A percentile compares a stretch with the other conserved stretches of the same genome.
Evolutionary conservation across 2,113 vertebrate genomes (phyloP).

Genomic region (Leuciscus idus): DNA sequence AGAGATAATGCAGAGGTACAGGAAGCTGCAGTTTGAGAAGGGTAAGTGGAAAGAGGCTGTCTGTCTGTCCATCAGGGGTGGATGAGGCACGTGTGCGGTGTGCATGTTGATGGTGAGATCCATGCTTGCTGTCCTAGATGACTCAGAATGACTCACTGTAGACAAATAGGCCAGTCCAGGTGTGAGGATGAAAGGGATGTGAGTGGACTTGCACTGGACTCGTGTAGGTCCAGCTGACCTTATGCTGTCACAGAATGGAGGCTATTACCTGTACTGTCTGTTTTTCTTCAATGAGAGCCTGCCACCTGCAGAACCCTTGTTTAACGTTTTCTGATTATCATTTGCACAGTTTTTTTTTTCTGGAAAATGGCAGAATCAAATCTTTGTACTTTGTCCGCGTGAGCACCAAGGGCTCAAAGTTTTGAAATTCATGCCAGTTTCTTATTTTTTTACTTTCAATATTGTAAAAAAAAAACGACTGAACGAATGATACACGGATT

Average conservation of each 20-base stretch:
- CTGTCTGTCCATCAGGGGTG: slow-evolving; percentile 21
- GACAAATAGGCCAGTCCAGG: background rate
- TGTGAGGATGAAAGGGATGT: slow-evolving; percentile 29
- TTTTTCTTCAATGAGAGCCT: background rate
- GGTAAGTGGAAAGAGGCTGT: slow-evolving; percentile 76
- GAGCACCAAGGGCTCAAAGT: background rate
- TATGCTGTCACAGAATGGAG: slow-evolving; percentile 25
- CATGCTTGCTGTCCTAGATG: slow-evolving; percentile 32
- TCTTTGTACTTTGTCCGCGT: background rate
- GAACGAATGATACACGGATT: too few relatives aligned
- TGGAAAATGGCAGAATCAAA: background rate
- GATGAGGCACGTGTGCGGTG: slow-evolving; percentile 25
- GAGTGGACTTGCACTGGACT: background rate
- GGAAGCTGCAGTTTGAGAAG: slow-evolving; percentile 96
- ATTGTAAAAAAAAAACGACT: too few relatives aligned
- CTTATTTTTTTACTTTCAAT: too few relatives aligned
- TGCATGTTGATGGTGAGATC: slow-evolving; percentile 19
- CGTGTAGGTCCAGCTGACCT: slow-evolving; percentile 29
- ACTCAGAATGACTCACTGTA: background rate
- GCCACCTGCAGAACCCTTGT: slow-evolving; percentile 31
- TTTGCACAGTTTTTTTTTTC: too few relatives aligned
- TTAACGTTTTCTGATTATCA: background rate
- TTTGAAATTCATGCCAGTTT: too few relatives aligned
- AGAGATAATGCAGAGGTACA: slow-evolving; percentile 96
- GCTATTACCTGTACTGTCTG: slow-evolving; percentile 19